Conservation (phyloP, 2,113 vertebrate genomes). For the Pogonocichla stellata region DNA sequence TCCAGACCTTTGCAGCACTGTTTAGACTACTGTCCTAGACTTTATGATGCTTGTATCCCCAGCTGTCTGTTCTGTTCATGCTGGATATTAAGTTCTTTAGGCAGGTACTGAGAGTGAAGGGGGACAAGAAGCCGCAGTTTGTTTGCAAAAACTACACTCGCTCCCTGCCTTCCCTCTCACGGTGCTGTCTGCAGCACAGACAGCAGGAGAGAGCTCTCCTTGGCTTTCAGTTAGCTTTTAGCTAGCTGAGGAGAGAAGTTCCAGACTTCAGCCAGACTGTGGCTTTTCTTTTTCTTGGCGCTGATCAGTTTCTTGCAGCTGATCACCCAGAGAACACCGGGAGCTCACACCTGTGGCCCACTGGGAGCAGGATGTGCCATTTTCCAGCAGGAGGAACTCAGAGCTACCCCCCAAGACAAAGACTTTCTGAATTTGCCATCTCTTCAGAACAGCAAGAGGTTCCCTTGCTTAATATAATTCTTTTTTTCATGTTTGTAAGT, state of each 20-base stretch:
- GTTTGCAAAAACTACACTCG: no score
- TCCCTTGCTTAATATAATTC: not conserved
- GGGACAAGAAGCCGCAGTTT: not conserved
- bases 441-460: not conserved
- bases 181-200: no score
- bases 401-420: fast-evolving
- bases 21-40: not conserved
- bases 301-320: no score
- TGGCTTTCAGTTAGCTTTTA: no score
- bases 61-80: not conserved
- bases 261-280: no score
- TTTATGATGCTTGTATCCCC: not conserved
- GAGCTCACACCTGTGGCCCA: no score
- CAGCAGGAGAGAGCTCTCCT: no score
- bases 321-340: no score
- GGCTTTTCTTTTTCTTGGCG: no score
- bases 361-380: no score
- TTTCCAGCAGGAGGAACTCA: not conserved
- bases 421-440: not conserved
- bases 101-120: not conserved
- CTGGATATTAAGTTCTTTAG: not conserved
- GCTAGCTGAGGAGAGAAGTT: no score
- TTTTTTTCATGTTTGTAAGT: not conserved
- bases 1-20: not conserved
- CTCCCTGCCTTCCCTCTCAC: no score